Evolutionary conservation across 1,140 invertebrate genomes (phyloP).

Genomic region (Eulimnadia texana): DNA sequence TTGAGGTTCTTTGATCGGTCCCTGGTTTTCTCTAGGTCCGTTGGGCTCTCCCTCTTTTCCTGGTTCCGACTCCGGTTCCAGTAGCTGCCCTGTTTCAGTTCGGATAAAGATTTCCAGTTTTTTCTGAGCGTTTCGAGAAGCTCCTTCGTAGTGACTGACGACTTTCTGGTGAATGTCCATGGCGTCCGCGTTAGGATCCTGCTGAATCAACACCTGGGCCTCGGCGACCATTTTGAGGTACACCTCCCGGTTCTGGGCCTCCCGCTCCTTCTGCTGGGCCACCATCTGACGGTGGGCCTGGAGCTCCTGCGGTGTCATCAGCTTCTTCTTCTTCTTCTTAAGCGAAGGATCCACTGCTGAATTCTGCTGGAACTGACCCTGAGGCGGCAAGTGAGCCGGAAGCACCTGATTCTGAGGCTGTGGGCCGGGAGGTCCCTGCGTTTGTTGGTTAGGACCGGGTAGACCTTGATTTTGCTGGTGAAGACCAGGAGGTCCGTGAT

Average conservation of each 20-base stretch:
- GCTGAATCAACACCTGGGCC: background rate
- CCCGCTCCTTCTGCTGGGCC: background rate
- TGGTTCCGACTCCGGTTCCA: background rate
- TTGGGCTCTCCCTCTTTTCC: background rate
- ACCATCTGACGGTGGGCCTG: background rate
- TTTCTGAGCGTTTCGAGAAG: background rate
- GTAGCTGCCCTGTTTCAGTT: background rate
- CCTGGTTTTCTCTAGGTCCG: background rate
- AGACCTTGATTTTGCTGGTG: background rate
- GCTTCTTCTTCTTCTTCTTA: background rate
- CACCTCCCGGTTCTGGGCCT: background rate
- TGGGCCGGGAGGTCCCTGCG: background rate
- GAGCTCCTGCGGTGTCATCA: background rate
- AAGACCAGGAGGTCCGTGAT: too few species aligned
- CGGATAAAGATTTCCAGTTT: background rate
- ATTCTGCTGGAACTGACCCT: background rate
- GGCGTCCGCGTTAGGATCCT: background rate
- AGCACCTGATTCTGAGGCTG: background rate
- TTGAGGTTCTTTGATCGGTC: background rate
- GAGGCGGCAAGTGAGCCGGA: too few species aligned
- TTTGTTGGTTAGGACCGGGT: background rate
- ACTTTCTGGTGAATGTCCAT: background rate
- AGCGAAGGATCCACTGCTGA: background rate
- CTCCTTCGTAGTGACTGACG: background rate
- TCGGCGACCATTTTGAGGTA: background rate